Conservation (phyloP, 2,888 invertebrate genomes). For the Thymelicus lineola region DNA sequence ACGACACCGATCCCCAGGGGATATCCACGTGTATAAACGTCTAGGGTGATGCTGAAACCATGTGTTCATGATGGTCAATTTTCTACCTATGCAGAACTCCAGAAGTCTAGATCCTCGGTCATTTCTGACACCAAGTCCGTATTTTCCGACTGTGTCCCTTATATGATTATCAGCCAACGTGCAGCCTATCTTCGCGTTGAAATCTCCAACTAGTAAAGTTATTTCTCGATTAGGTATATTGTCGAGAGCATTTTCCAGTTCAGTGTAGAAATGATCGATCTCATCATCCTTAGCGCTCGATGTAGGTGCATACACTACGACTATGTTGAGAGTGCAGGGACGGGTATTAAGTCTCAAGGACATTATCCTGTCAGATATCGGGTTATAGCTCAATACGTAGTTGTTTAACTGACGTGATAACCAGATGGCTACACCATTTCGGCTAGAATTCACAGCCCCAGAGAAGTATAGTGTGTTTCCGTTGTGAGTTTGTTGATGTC, state of each 20-base stretch:
- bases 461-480: too few species aligned
- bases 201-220: conserved; percentile 37
- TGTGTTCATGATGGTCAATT: conserved; percentile 40
- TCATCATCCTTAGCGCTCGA: too few species aligned
- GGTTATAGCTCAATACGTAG: not conserved
- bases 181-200: conserved; percentile 40
- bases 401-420: too few species aligned
- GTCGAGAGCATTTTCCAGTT: too few species aligned
- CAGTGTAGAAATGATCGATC: too few species aligned
- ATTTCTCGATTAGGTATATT: conserved; percentile 9
- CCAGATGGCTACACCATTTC: too few species aligned
- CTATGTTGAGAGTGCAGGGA: not conserved
- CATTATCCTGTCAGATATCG: too few species aligned
- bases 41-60: conserved; percentile 40
- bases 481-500: too few species aligned
- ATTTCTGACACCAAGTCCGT: conserved; percentile 41
- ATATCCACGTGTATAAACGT: conserved; percentile 19
- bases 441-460: too few species aligned
- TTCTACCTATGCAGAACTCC: conserved; percentile 35
- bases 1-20: too few species aligned
- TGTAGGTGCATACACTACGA: too few species aligned
- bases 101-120: conserved; percentile 39
- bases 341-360: not conserved
- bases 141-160: conserved; percentile 27
- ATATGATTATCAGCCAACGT: conserved; percentile 23